These are phyloP conservation scores for Furnarius figulus DNA, from an alignment of 2,113 vertebrate species.

Conservation along the genomic window DNA sequence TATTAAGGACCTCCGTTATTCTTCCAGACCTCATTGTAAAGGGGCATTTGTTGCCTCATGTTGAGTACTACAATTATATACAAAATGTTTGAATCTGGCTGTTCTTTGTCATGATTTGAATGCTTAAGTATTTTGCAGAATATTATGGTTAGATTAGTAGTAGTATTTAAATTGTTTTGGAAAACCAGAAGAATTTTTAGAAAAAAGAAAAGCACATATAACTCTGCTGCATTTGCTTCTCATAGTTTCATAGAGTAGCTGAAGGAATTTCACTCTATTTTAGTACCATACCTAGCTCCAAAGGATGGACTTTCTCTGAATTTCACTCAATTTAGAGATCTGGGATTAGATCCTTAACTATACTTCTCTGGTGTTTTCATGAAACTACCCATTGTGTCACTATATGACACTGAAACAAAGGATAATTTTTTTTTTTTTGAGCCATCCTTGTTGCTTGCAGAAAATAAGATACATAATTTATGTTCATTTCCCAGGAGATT, in stretches of 20 bases:
- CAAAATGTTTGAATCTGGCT: not conserved
- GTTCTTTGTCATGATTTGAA: not conserved
- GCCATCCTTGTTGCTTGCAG: not conserved
- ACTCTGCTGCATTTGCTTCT: not conserved
- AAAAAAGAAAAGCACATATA: not conserved
- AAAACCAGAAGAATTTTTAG: not conserved
- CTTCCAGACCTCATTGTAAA: not conserved
- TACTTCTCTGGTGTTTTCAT: not conserved
- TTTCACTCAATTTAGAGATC: not conserved
- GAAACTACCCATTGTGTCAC: not conserved
- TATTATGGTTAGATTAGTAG: not conserved
- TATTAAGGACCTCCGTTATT: not conserved
- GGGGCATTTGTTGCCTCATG: not conserved
- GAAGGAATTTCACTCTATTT: not conserved
- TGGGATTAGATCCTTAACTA: not conserved
- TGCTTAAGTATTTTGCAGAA: not conserved
- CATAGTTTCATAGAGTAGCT: not conserved
- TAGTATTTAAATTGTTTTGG: not conserved
- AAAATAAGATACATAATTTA: conserved; percentile 37
- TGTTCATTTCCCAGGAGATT: conserved; percentile 14
- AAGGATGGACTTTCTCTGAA: not conserved
- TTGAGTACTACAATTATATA: not conserved
- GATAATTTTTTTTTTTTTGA: not conserved
- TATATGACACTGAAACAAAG: not conserved
- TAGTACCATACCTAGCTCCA: not conserved